phyloP scores from a whole-genome alignment of 2,113 vertebrate species.

The Gasterosteus nipponicus region DNA sequence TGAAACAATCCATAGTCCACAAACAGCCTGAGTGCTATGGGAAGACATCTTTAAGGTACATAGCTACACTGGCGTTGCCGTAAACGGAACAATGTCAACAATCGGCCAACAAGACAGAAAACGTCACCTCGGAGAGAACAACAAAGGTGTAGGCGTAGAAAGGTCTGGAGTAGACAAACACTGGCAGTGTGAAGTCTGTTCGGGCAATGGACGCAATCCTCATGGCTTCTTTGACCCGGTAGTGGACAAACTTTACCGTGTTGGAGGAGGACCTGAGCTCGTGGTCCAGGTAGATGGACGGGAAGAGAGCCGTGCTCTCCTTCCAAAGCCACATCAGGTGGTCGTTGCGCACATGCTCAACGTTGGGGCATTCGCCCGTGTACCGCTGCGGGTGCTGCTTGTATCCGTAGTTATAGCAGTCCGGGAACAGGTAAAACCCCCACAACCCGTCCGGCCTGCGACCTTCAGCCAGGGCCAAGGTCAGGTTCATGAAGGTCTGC shows the following conservation, averaged over 20 bases:
- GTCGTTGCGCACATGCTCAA: conserved; percentile 87
- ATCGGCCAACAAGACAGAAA: not conserved
- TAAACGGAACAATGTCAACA: not conserved
- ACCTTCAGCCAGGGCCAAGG: conserved; percentile 83
- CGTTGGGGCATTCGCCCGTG: conserved; percentile 87
- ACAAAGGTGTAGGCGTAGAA: conserved; percentile 90
- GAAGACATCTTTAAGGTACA: not conserved
- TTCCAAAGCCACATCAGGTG: conserved; percentile 91
- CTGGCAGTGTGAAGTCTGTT: conserved; percentile 84
- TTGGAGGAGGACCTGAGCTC: conserved; percentile 87
- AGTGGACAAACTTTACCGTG: conserved; percentile 90
- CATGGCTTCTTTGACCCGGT: conserved; percentile 90
- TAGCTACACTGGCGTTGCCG: not conserved
- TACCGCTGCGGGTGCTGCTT: conserved; percentile 84
- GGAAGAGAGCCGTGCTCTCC: conserved; percentile 89
- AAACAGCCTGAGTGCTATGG: not conserved
- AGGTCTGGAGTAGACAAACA: conserved; percentile 91
- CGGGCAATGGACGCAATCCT: conserved; percentile 86
- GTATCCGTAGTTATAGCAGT: conserved; percentile 94
- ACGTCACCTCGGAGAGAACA: conserved; percentile 88
- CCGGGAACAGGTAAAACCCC: conserved; percentile 93
- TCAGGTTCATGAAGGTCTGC: conserved; percentile 87
- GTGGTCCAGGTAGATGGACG: conserved; percentile 89
- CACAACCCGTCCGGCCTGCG: conserved; percentile 86
- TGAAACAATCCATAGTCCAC: not conserved